These are phyloP conservation scores for Lutjanus erythropterus DNA, from an alignment of 2,113 vertebrate species.

Conservation along the genomic window DNA sequence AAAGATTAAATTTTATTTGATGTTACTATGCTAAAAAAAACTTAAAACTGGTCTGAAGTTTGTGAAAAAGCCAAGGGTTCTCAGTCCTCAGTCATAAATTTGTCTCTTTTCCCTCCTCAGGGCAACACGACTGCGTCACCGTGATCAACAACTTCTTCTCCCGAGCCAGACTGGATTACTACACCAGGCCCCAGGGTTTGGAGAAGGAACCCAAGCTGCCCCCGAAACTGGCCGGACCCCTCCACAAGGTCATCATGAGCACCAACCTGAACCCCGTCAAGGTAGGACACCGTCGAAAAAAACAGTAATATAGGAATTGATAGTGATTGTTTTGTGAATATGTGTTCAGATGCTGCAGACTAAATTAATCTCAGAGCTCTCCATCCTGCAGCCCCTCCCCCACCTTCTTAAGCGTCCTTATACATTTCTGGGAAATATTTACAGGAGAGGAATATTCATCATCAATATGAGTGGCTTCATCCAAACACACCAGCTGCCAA, in stretches of 20 bases:
- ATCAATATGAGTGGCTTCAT: not conserved
- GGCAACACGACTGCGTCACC: slow-evolving; percentile 97
- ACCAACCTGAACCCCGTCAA: slow-evolving; percentile 98
- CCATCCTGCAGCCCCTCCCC: too few species aligned
- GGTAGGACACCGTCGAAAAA: slow-evolving; percentile 78
- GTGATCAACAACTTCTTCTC: slow-evolving; percentile 99
- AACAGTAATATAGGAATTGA: too few species aligned
- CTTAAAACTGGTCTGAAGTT: not conserved
- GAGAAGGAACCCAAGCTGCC: slow-evolving; percentile 96
- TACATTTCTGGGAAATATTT: not conserved
- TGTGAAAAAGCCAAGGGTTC: not conserved
- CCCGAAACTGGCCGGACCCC: slow-evolving; percentile 91
- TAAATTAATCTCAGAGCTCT: not conserved
- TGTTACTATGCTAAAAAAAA: too few species aligned
- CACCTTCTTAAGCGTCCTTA: not conserved
- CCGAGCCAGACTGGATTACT: slow-evolving; percentile 94
- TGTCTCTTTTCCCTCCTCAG: slow-evolving; percentile 74
- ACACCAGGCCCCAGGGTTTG: slow-evolving; percentile 94
- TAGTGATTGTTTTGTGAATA: not conserved
- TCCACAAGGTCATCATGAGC: slow-evolving; percentile 97
- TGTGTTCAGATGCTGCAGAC: not conserved
- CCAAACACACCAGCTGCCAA: not conserved
- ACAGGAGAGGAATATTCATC: not conserved
- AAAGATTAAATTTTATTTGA: too few species aligned
- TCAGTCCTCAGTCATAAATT: not conserved